Evolutionary conservation across 2,888 invertebrate species (phyloP).

Genomic region (Eubasilissa splendida): DNA sequence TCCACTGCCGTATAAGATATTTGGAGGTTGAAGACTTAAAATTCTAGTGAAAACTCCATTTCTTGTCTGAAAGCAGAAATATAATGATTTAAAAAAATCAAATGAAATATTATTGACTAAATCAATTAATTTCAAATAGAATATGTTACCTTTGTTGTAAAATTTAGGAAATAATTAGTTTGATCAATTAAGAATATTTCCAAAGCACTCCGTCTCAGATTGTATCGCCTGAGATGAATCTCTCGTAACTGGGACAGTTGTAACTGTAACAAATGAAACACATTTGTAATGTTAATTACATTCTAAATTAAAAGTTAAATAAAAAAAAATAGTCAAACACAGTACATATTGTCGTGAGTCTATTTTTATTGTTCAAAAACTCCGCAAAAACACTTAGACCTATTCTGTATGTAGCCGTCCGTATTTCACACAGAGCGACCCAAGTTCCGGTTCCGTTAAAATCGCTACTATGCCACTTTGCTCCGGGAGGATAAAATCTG

Average conservation of each 20-base stretch:
- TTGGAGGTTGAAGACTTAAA: slow-evolving; percentile 73
- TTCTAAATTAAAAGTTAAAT: too few relatives aligned
- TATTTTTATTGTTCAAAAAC: too few relatives aligned
- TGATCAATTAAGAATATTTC: slow-evolving; percentile 78
- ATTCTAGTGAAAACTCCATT: slow-evolving; percentile 77
- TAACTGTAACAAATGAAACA: slow-evolving; percentile 65
- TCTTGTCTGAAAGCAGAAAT: slow-evolving; percentile 67
- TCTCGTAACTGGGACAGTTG: slow-evolving; percentile 73
- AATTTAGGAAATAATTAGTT: slow-evolving; percentile 78
- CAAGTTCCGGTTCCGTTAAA: too few relatives aligned
- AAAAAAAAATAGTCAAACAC: slow-evolving; percentile 3
- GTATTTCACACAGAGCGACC: too few relatives aligned
- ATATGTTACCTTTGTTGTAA: slow-evolving; percentile 71
- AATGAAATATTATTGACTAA: too few relatives aligned
- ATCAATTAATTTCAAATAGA: background rate
- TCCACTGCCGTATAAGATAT: slow-evolving; percentile 73
- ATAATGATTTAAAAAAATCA: background rate
- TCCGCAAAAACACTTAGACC: too few relatives aligned
- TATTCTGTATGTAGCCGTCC: too few relatives aligned
- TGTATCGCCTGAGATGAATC: slow-evolving; percentile 77
- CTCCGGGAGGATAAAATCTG: too few relatives aligned
- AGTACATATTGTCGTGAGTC: too few relatives aligned
- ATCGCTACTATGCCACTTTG: too few relatives aligned
- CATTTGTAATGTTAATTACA: too few relatives aligned
- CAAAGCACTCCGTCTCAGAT: slow-evolving; percentile 76